Evolutionary conservation across 1,140 invertebrate species (phyloP).

Genomic region (Drosophila pseudoobscura): DNA sequence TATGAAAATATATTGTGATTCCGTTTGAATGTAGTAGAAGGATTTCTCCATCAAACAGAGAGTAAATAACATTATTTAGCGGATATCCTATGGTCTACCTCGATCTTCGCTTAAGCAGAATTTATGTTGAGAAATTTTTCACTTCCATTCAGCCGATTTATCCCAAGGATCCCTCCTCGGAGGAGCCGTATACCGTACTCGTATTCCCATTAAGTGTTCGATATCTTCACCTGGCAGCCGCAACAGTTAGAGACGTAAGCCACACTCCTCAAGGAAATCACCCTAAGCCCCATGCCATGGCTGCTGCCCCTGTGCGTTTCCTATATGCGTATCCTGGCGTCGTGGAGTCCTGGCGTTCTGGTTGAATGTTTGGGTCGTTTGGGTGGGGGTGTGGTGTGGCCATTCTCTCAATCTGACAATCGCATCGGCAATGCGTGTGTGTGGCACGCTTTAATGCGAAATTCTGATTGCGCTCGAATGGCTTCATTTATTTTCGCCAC

Average conservation of each 20-base stretch:
- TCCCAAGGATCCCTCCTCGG: conserved; percentile 2
- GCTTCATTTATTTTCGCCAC: conserved; percentile 75
- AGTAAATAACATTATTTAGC: too few relatives aligned
- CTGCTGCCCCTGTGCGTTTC: conserved; percentile 30
- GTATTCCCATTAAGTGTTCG: neutral
- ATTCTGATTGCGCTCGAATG: conserved; percentile 78
- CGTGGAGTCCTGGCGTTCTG: neutral
- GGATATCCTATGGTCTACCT: too few relatives aligned
- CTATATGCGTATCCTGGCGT: conserved; percentile 27
- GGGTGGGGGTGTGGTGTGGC: neutral
- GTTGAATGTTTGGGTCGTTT: too few relatives aligned
- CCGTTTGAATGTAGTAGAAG: neutral
- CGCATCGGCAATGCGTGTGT: conserved; percentile 59
- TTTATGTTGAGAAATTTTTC: too few relatives aligned
- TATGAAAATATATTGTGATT: too few relatives aligned
- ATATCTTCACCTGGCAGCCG: conserved; percentile 10
- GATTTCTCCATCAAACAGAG: too few relatives aligned
- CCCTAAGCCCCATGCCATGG: conserved; percentile 11
- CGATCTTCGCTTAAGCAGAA: too few relatives aligned
- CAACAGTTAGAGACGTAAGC: conserved; percentile 7
- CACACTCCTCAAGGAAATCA: conserved; percentile 10
- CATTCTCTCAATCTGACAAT: conserved; percentile 53
- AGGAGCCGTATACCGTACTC: neutral
- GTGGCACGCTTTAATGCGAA: conserved; percentile 73
- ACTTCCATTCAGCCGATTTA: too few relatives aligned